A percentile compares a stretch with the other conserved stretches of the same genome.
Conservation (phyloP, 2,797 vertebrate genomes). For the Silurus lanzhouensis region DNA sequence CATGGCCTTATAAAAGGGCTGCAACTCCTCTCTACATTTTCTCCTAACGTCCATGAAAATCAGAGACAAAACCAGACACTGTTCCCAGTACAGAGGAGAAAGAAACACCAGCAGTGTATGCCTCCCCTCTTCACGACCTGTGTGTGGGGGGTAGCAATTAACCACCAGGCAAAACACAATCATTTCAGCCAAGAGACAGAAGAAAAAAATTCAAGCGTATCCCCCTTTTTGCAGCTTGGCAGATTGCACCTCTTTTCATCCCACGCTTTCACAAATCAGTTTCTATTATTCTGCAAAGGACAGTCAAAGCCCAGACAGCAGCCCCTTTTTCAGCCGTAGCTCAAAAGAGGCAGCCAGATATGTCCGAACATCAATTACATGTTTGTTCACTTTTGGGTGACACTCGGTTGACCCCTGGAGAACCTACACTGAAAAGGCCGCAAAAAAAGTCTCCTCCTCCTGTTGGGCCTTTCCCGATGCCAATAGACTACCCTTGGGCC, state of each 20-base stretch:
- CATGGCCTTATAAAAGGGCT: constrained; percentile 52
- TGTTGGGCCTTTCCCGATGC: constrained; percentile 48
- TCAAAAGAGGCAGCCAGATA: constrained; percentile 59
- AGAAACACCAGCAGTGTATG: constrained; percentile 58
- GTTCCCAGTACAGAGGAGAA: constrained; percentile 57
- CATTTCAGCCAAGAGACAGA: constrained; percentile 55
- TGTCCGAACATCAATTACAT: constrained; percentile 70
- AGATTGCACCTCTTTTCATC: constrained; percentile 56
- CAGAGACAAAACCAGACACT: constrained; percentile 61
- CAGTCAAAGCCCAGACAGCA: constrained; percentile 56
- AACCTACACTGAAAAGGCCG: constrained; percentile 61
- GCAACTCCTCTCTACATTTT: constrained; percentile 56
- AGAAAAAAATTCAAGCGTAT: constrained; percentile 62
- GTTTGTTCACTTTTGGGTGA: constrained; percentile 69
- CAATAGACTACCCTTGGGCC: constrained; percentile 63
- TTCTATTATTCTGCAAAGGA: constrained; percentile 52
- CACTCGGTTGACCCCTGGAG: constrained; percentile 64
- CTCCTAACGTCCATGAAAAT: constrained; percentile 63
- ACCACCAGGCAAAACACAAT: constrained; percentile 61
- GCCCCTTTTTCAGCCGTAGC: constrained; percentile 43
- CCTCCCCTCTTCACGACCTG: constrained; percentile 58
- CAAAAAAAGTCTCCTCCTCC: constrained; percentile 60
- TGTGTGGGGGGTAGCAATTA: constrained; percentile 59
- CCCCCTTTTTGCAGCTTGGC: constrained; percentile 54
- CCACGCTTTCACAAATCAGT: constrained; percentile 56